These are phyloP conservation scores for Scolopax rusticola DNA, from an alignment of 2,797 vertebrate species.

Conservation along the genomic window DNA sequence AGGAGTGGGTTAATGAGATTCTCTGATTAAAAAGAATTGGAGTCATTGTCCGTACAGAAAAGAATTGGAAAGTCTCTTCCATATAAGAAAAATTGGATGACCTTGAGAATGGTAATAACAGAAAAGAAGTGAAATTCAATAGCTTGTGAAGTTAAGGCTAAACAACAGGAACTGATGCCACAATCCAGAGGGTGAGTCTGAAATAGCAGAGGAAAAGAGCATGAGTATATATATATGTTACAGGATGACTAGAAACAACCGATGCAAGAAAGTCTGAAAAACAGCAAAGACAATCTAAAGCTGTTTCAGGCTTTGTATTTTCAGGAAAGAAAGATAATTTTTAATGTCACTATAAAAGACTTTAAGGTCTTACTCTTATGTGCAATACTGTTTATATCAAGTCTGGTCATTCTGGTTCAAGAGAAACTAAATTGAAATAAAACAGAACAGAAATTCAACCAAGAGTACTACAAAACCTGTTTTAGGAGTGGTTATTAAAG, in stretches of 20 bases:
- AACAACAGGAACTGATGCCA: constrained; percentile 19
- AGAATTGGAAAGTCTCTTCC: constrained; percentile 14
- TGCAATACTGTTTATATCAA: neutral
- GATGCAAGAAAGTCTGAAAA: neutral
- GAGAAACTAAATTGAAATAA: neutral
- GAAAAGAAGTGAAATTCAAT: constrained; percentile 45
- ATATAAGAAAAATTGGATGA: constrained; percentile 13
- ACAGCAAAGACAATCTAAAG: neutral
- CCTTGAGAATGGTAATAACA: constrained; percentile 6
- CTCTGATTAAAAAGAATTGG: constrained; percentile 41
- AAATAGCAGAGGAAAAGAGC: constrained; percentile 26
- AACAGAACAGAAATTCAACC: neutral
- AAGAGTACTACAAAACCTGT: neutral
- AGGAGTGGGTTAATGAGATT: constrained; percentile 51
- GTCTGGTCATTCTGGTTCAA: neutral
- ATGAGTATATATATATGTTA: neutral
- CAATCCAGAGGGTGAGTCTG: neutral
- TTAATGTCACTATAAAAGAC: neutral
- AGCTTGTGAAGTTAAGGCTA: constrained; percentile 14
- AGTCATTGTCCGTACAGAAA: neutral
- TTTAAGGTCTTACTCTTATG: neutral
- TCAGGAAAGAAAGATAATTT: neutral
- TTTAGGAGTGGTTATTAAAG: neutral
- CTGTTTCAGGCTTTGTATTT: neutral
- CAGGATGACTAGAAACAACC: neutral